Base-by-base conservation (phyloP, 1,140 invertebrate species). In the Aphaenogaster ashmeadi region DNA sequence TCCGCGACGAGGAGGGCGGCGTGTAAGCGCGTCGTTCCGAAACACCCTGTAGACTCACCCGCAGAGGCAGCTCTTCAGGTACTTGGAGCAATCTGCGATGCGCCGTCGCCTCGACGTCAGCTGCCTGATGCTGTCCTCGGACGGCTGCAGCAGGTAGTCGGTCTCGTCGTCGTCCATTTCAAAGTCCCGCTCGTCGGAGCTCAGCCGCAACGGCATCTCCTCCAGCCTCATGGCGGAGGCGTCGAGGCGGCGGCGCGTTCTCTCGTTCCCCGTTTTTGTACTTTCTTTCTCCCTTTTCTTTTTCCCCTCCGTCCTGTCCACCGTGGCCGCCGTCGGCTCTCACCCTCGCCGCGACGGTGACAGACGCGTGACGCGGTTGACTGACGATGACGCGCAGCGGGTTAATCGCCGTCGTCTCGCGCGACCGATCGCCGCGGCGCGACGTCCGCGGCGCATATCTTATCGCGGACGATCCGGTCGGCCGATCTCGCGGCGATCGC, bases 111-210 rank as follows among this genome's bases (percentile, higher is more conserved):
- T 90, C 15, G 85, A 89, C 6, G 93, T 90, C 52, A 94, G 86
- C 15, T 94, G 91, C 33, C 93, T 86, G 52, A 94, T 93, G 89
- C 92, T 94, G 88, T 95, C 92, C 83, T 95, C 94, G 18, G 95
- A 90, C 52, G 96, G 95, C 72, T 96, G 96, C 75, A 97, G 94
- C 86, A 97, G 95, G 94, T 96, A 97, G 90, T 97, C 97, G 44
- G 96, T 96, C 92, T 96, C 97, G 91, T 97, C 96, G 88, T 97
- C 97, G 88, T 97, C 97, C 95, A 96, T 96, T 94, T 97, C 96
- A 94, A 97, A 97, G 92, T 96, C 96, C 92, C 96, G 96, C 92
- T 96, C 95, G 33, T 96, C 95, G 84, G 95, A 95, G 85, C 95
- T 95, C 21, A 96, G 92, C 89, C 96, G 95, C 86, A 96, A 92